Conservation (phyloP, 2,113 vertebrate genomes). For the Ptilorrhoa leucosticta region DNA sequence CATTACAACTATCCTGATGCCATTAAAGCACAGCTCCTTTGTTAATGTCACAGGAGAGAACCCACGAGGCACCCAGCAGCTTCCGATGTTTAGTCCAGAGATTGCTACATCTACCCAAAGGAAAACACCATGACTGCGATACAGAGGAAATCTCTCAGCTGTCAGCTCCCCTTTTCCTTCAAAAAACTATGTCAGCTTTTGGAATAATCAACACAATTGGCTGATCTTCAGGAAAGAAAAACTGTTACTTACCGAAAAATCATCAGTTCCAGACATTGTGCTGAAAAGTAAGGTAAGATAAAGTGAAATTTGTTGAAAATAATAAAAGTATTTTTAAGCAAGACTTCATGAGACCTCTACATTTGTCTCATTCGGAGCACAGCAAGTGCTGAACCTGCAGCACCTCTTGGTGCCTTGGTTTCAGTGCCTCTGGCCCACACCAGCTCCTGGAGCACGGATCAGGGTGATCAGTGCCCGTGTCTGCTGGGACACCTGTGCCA, state of each 20-base stretch:
- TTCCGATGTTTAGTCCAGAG: neutral
- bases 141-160: neutral
- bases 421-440: neutral
- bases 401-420: neutral
- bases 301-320: slow-evolving; percentile 48
- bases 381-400: neutral
- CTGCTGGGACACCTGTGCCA: neutral
- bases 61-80: neutral
- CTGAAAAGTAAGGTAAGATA: slow-evolving; percentile 64
- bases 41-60: neutral
- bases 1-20: neutral
- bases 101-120: neutral
- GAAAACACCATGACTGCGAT: neutral
- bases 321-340: neutral
- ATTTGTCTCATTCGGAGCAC: neutral
- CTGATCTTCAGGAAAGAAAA: slow-evolving; percentile 41
- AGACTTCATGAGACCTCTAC: neutral
- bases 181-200: neutral
- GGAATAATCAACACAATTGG: neutral
- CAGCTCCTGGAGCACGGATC: neutral
- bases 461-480: neutral
- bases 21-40: neutral
- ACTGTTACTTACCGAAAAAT: slow-evolving; percentile 69
- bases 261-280: slow-evolving; percentile 71
- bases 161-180: neutral